Evolutionary conservation across 2,797 vertebrate species (phyloP).

Genomic region (Sylvia borin): DNA sequence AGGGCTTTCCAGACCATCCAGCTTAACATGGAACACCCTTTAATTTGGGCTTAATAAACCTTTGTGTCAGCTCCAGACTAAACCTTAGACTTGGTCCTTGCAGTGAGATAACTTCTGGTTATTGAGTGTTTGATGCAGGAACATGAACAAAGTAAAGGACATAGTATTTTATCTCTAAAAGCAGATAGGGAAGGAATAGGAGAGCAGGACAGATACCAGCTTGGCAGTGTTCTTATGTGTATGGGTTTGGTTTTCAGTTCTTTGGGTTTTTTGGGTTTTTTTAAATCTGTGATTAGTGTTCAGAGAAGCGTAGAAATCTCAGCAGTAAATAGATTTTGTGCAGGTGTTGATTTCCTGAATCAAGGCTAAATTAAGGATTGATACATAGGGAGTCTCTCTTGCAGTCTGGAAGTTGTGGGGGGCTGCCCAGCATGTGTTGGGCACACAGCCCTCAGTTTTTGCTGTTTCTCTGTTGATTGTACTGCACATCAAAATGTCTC

Average conservation of each 20-base stretch:
- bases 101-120: not conserved
- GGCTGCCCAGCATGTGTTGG: not conserved
- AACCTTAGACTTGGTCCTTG: not conserved
- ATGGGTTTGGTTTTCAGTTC: not conserved
- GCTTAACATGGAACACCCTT: not conserved
- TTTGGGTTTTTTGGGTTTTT: not conserved
- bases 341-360: not conserved
- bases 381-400: not conserved
- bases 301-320: not conserved
- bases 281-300: not conserved
- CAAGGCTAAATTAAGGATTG: not conserved
- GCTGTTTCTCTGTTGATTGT: not conserved
- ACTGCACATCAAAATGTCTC: not conserved
- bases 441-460: accelerated
- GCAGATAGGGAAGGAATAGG: not conserved
- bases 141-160: not conserved
- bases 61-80: not conserved
- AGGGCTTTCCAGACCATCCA: not conserved
- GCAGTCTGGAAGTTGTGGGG: not conserved
- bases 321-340: not conserved
- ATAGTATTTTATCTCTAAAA: not conserved
- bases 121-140: not conserved
- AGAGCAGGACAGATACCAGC: not conserved
- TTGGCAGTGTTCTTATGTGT: not conserved
- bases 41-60: not conserved